Evolutionary conservation across 2,113 vertebrate genomes (phyloP), one percentile per base, ranked within the genome.

Genomic region (Toxotes chatareus): DNA sequence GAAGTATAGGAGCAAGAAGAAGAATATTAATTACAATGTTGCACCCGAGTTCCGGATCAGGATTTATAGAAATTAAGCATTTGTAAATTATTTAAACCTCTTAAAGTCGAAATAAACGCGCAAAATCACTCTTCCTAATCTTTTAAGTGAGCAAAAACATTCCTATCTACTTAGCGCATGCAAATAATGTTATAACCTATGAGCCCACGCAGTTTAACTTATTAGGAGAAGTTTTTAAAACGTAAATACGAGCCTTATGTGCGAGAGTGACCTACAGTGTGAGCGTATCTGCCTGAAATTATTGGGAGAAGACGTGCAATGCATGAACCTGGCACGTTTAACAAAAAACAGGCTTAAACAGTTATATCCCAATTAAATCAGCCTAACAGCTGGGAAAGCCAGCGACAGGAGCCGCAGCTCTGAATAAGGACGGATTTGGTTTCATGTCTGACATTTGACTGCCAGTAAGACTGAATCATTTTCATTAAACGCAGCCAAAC

Each of bases 381-480:
- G 8, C 3, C 34, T 27, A 69, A 70, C 70, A 71, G 80, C 80
- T 79, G 84, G 23, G 56, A 14, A 10, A 21, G 16, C 3, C 11
- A n/a, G 31, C 56, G 3, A 10, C 10, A 55, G 49, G 34, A 65
- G 27, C 62, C 7, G 46, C 13, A 57, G 16, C 65, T 71, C 44
- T 11, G 32, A n/a, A 14, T 23, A 0, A 63, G 79, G 44, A 61
- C 13, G 62, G 55, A 6, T 63, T 64, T 59, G 80, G 56, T 83
- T 73, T 69, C 69, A 73, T 34, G 63, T 12, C 74, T 73, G 76
- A 62, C 62, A 80, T 80, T 65, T 73, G 36, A 73, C 57, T 63
- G 70, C 78, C 69, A 81, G 60, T 59, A 44, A 82, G 31, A 10
- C 53, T 81, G 80, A 86, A 68, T 83, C 68, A 80, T 31, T 9